A percentile compares a stretch with the other conserved stretches of the same genome.
Evolutionary conservation across 1,140 invertebrate genomes (phyloP).

Genomic region (Archivesica marissinica): DNA sequence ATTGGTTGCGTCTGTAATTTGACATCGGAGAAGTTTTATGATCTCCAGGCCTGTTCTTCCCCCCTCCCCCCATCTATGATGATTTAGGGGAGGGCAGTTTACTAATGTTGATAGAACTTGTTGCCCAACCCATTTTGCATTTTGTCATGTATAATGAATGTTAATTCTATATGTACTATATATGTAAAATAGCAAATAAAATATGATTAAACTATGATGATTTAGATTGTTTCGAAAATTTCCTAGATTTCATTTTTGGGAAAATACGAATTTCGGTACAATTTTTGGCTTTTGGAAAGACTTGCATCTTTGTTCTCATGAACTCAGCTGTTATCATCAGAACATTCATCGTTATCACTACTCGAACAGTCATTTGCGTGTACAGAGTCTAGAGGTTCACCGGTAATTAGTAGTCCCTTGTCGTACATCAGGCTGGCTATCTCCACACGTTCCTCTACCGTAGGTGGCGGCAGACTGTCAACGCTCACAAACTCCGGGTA

Average conservation of each 20-base stretch:
- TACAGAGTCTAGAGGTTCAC: conserved; percentile 84
- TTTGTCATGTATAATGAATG: background rate
- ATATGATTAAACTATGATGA: background rate
- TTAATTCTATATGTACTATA: background rate
- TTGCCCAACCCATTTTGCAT: background rate
- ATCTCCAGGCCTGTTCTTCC: too few species aligned
- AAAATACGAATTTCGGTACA: too few species aligned
- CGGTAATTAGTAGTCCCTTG: conserved; percentile 88
- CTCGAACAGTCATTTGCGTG: conserved; percentile 68
- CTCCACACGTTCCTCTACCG: conserved; percentile 87
- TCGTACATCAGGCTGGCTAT: conserved; percentile 89
- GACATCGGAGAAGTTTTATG: too few species aligned
- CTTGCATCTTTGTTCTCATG: background rate
- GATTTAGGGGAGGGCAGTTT: too few species aligned
- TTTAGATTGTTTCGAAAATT: too few species aligned
- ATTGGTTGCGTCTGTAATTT: too few species aligned
- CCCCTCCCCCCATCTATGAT: too few species aligned
- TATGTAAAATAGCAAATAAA: background rate
- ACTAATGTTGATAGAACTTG: too few species aligned
- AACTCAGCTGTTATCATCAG: conserved; percentile 17
- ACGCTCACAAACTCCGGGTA: conserved; percentile 92
- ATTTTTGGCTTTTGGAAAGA: background rate
- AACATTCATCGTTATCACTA: conserved; percentile 50
- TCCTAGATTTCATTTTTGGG: too few species aligned
- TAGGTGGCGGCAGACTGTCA: conserved; percentile 88